These are phyloP conservation scores for Sebastes goodei DNA, from an alignment of 2,797 vertebrate species.

Conservation along the genomic window DNA sequence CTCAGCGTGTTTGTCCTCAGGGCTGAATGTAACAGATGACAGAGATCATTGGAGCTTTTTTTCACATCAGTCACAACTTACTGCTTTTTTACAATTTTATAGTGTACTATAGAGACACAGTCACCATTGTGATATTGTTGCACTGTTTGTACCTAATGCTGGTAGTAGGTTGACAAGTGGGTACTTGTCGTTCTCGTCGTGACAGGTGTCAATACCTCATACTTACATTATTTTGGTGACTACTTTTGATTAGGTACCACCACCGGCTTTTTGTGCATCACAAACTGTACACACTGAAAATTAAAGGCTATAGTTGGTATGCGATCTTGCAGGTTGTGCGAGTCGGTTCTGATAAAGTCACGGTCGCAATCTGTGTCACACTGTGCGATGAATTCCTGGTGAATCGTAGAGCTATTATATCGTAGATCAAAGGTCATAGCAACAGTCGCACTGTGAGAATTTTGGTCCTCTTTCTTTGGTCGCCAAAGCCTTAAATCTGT, in stretches of 20 bases:
- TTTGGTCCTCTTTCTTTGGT: neutral
- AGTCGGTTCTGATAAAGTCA: neutral
- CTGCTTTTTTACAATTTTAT: slow-evolving; percentile 47
- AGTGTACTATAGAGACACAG: slow-evolving; percentile 46
- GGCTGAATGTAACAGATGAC: slow-evolving; percentile 76
- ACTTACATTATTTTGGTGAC: slow-evolving; percentile 2
- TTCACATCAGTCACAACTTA: slow-evolving; percentile 59
- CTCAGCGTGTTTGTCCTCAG: slow-evolving; percentile 69
- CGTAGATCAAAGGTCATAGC: neutral
- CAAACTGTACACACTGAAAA: neutral
- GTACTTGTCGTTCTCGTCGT: slow-evolving; percentile 35
- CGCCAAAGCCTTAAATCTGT: neutral
- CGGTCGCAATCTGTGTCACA: neutral
- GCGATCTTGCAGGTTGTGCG: neutral
- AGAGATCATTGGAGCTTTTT: slow-evolving; percentile 66
- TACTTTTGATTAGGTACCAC: neutral
- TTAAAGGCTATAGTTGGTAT: neutral
- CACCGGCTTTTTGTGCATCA: neutral
- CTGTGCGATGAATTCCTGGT: neutral
- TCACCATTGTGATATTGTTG: slow-evolving; percentile 37
- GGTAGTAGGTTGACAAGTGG: slow-evolving; percentile 32
- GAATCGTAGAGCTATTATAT: neutral
- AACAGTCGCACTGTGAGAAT: neutral
- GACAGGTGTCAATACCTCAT: slow-evolving; percentile 42
- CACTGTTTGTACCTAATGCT: slow-evolving; percentile 45